These are phyloP conservation scores for Nasua narica DNA, from an alignment of 2,797 vertebrate genomes.

Conservation along the genomic window DNA sequence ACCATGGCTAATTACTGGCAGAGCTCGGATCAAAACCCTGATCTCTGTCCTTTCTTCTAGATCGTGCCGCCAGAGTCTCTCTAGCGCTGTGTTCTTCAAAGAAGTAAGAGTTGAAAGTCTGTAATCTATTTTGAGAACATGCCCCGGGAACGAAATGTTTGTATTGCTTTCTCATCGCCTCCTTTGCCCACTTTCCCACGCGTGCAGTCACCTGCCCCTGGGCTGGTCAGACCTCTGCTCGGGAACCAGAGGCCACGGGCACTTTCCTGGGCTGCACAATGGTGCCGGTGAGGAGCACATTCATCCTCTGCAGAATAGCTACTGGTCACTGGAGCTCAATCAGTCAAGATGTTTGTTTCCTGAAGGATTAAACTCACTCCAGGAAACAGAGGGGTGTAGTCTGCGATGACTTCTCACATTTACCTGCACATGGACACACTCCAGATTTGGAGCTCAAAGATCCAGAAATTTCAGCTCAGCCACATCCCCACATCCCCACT, in stretches of 20 bases:
- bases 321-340: background rate
- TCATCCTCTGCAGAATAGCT: background rate
- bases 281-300: background rate
- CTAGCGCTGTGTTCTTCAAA: slow-evolving; percentile 21
- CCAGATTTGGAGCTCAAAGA: background rate
- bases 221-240: background rate
- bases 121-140: slow-evolving; percentile 17
- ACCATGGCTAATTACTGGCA: slow-evolving; percentile 36
- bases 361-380: background rate
- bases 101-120: slow-evolving; percentile 39
- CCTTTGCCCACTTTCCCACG: background rate
- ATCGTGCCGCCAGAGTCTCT: background rate
- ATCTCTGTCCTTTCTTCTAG: background rate
- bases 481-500: too few relatives aligned
- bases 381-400: background rate
- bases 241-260: background rate
- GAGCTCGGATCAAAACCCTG: slow-evolving; percentile 11
- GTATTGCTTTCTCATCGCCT: background rate
- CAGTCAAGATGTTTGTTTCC: background rate
- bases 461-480: background rate
- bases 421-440: background rate
- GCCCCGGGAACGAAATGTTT: background rate
- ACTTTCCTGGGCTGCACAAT: background rate
- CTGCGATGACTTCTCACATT: background rate
- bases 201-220: background rate